Evolutionary conservation across 2,113 vertebrate genomes (phyloP).

Genomic region (Psilopogon haemacephalus): DNA sequence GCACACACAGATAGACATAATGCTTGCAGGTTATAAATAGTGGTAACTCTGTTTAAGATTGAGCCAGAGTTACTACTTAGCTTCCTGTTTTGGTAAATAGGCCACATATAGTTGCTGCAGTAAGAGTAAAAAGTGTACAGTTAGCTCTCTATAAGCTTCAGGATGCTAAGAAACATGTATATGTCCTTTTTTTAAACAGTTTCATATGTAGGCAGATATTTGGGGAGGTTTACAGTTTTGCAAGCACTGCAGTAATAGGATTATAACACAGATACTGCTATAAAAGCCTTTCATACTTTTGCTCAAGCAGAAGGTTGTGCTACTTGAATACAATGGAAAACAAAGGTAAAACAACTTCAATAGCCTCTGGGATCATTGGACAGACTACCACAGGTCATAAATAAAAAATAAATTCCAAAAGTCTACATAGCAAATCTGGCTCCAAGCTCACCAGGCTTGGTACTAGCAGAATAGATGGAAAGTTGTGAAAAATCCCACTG

Average conservation of each 20-base stretch:
- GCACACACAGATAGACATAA: accelerated
- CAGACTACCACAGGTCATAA: not conserved
- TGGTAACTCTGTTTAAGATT: not conserved
- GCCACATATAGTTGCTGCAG: accelerated
- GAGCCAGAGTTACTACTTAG: not conserved
- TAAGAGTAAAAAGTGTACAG: not conserved
- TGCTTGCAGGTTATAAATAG: not conserved
- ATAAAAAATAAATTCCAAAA: not conserved
- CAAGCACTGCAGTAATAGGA: not conserved
- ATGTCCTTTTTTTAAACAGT: not conserved
- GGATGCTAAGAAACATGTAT: accelerated
- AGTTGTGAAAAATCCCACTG: not conserved
- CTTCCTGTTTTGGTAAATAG: accelerated
- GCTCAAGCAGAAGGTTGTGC: not conserved
- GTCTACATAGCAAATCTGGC: not conserved
- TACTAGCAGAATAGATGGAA: not conserved
- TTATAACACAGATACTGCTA: not conserved
- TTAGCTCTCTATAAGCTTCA: not conserved
- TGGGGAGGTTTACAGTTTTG: not conserved
- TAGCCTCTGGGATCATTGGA: not conserved
- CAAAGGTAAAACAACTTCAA: not conserved
- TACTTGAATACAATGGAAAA: not conserved
- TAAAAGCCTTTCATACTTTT: not conserved
- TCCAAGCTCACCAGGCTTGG: not conserved
- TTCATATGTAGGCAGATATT: not conserved